A percentile compares a stretch with the other conserved stretches of the same genome.
Conservation (phyloP, 2,113 vertebrate genomes). For the Miniopterus natalensis region DNA sequence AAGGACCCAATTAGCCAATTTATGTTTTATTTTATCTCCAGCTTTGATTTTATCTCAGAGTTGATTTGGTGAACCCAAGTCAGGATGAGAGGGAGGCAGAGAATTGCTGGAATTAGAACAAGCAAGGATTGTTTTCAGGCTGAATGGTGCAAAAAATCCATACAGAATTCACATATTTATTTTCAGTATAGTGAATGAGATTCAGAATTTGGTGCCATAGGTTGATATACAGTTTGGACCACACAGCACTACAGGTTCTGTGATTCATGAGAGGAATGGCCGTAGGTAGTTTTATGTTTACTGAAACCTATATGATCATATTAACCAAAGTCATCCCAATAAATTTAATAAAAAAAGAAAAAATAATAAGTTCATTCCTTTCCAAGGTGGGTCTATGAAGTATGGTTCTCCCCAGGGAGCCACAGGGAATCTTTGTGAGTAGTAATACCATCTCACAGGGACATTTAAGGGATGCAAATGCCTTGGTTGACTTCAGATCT, state of each 20-base stretch:
- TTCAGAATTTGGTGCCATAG: background rate
- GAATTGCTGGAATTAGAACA: conserved; percentile 50
- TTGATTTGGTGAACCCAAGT: conserved; percentile 46
- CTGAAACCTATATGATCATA: too few species aligned
- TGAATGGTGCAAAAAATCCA: background rate
- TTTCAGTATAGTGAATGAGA: conserved; percentile 9
- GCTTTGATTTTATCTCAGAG: background rate
- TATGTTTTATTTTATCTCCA: conserved; percentile 64
- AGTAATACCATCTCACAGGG: background rate
- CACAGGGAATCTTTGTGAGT: background rate
- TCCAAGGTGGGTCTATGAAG: background rate
- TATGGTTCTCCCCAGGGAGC: background rate
- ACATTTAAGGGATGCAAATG: background rate
- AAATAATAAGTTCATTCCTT: background rate
- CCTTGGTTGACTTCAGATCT: background rate
- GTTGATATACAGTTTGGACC: background rate
- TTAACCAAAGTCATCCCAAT: too few species aligned
- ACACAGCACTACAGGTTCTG: background rate
- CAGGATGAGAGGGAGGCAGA: background rate
- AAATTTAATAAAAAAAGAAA: too few species aligned
- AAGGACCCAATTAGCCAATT: conserved; percentile 35
- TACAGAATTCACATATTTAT: conserved; percentile 30
- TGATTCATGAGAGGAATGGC: background rate
- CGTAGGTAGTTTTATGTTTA: background rate
- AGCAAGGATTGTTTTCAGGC: conserved; percentile 42